Evolutionary conservation across 2,113 vertebrate species (phyloP).

Genomic region (Caracal caracal): DNA sequence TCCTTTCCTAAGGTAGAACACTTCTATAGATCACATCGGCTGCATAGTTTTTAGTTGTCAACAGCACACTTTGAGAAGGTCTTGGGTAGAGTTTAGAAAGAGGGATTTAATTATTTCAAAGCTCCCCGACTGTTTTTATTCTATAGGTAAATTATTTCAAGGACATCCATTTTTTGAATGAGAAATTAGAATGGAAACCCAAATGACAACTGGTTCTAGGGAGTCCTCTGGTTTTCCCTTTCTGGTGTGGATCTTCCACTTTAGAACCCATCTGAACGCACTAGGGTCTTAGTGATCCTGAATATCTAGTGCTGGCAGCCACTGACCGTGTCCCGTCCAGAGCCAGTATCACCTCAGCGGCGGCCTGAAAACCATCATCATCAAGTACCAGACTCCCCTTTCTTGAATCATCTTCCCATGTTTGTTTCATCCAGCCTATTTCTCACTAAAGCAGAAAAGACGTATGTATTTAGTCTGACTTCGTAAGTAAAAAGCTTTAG

Average conservation of each 20-base stretch:
- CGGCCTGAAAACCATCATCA: not conserved
- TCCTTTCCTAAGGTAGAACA: not conserved
- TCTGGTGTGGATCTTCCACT: not conserved
- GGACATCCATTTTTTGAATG: not conserved
- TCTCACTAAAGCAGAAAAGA: not conserved
- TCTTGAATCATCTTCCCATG: not conserved
- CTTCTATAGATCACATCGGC: not conserved
- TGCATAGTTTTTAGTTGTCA: not conserved
- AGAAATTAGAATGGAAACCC: not conserved
- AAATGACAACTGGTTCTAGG: not conserved
- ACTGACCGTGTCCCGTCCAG: not conserved
- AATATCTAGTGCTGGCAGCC: no score
- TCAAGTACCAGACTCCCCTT: not conserved
- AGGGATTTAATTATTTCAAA: not conserved
- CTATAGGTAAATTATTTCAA: not conserved
- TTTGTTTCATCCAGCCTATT: not conserved
- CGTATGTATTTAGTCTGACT: not conserved
- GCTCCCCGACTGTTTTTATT: not conserved
- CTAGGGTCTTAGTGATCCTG: not conserved
- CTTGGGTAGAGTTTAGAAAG: not conserved
- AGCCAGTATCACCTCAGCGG: not conserved
- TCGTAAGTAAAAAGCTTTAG: not conserved
- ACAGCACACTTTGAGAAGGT: not conserved
- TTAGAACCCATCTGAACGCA: not conserved
- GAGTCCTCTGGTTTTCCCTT: not conserved